Base-by-base conservation (phyloP, 1,140 invertebrate species). In the Bursaphelenchus mucronatus region DNA sequence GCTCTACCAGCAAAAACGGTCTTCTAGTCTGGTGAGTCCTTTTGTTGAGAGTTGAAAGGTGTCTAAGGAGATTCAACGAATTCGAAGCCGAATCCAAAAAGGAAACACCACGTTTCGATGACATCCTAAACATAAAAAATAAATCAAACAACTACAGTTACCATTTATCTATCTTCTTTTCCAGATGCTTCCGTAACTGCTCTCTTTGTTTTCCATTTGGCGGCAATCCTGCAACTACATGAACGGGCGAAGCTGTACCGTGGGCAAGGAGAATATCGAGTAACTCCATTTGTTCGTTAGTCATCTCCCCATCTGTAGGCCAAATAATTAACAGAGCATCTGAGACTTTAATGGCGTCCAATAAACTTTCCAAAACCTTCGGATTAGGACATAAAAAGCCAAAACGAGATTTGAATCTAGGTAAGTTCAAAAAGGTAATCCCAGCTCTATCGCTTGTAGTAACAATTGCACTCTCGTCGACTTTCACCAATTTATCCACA, bases 201-300 rank as follows among this genome's bases (percentile, higher is more conserved):
- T 76, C 74, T 50, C 74, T 68, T 52, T 73, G 74, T 43, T 76
- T 74, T 6, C 73, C 69, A 47, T 67, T 63, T 17, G 55, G 15
- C 15, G 72, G 74, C 13, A 74, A 43, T 7, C 71, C 70, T 10
- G 30, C 40, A 41, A 68, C 54, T 11, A 67, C 43, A 51, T 74
- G 61, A 10, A 74, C 13, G 3, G 64, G 19, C 3, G 57, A 19
- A 3, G 72, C 69, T 10, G 58, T 39, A 17, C 74, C 72, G 39
- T 74, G 74, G 8, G 73, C 70, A 19, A 70, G 44, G 30, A 68
- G 41, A 19, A 50, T 59, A 15, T 40, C 43, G 55, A 67, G 30
- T 11, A 67, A 49, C n/a, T 49, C 10, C 5, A 40, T 21, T 52
- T 67, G 55, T 46, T 62, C 55, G 4, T 63, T 45, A 30, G 10